Evolutionary conservation across 2,113 vertebrate species (phyloP), one percentile per base, ranked within the genome.

Genomic region (Triplophysa siluroides): DNA sequence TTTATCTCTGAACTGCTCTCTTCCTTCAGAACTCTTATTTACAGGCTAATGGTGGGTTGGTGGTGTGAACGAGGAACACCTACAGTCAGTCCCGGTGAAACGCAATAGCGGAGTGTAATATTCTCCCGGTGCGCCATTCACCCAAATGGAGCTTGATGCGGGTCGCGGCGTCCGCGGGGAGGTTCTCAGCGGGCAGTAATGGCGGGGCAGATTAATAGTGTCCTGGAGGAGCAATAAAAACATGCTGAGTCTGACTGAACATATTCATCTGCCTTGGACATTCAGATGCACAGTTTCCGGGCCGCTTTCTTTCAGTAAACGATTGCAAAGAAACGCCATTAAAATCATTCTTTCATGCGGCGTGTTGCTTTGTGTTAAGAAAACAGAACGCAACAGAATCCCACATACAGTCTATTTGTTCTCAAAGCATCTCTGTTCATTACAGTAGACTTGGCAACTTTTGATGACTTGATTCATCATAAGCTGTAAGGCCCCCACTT

Each of bases 401-500:
- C n/a, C 68, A 69, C 75, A 56, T 70, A 45, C 58, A 43, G 38
- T 65, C 56, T 18, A 45, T 63, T 52, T 77, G 33, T 54, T n/a
- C 54, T 58, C 33, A 38, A 38, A 63, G 24, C 45, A 43, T 72
- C 78, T 11, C 60, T 26, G 50, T 83, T 56, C 71, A 79, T 79
- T 80, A 71, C 38, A 78, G 62, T 19, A 67, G 50, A 62, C 87
- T 93, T 90, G 90, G 89, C 90, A 91, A 92, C 86, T 91, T 88
- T 93, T 94, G 94, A 95, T 95, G 93, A 93, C 84, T 91, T 88
- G 91, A 93, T 95, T 93, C 92, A 93, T 95, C 92, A 94, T 82
- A 93, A 89, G 89, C 92, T 88, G 85, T 80, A 90, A 92, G 77
- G 89, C 88, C 82, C 75, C 89, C 85, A 87, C 87, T 87, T n/a